phyloP scores from a whole-genome alignment of 2,797 vertebrate genomes.

The Euthynnus affinis region DNA sequence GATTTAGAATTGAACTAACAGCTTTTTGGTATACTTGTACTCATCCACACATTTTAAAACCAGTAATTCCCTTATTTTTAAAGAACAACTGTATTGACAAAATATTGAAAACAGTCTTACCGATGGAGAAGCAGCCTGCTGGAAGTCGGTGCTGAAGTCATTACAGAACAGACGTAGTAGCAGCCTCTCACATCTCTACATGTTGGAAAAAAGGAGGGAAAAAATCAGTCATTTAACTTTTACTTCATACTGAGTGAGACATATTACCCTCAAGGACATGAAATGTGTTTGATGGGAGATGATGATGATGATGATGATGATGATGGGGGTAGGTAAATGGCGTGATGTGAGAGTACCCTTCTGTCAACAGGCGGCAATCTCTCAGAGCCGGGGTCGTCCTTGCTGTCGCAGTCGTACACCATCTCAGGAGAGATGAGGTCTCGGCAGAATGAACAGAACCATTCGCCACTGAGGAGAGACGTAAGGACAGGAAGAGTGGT shows the following conservation, averaged over 20 bases:
- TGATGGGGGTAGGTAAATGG: too few relatives aligned
- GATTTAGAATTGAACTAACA: too few relatives aligned
- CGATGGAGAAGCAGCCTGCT: slow-evolving; percentile 91
- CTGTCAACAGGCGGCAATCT: slow-evolving; percentile 84
- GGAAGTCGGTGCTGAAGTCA: slow-evolving; percentile 96
- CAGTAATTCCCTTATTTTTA: neutral
- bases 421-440: slow-evolving; percentile 91
- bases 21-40: too few relatives aligned
- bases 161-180: slow-evolving; percentile 94
- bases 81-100: neutral
- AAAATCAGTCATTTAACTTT: neutral
- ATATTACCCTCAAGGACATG: neutral
- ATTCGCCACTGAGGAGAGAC: slow-evolving; percentile 89
- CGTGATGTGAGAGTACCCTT: slow-evolving; percentile 84
- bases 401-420: slow-evolving; percentile 90
- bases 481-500: neutral
- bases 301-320: too few relatives aligned
- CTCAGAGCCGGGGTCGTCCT: slow-evolving; percentile 66
- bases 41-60: too few relatives aligned
- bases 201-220: slow-evolving; percentile 8
- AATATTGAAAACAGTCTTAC: slow-evolving; percentile 80
- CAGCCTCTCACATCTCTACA: slow-evolving; percentile 94
- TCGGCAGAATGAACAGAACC: slow-evolving; percentile 96
- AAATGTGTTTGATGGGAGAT: neutral
- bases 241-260: too few relatives aligned